A percentile compares a stretch with the other conserved stretches of the same genome.
Conservation (phyloP, 2,113 vertebrate species). For the Paracanthobrama guichenoti region DNA sequence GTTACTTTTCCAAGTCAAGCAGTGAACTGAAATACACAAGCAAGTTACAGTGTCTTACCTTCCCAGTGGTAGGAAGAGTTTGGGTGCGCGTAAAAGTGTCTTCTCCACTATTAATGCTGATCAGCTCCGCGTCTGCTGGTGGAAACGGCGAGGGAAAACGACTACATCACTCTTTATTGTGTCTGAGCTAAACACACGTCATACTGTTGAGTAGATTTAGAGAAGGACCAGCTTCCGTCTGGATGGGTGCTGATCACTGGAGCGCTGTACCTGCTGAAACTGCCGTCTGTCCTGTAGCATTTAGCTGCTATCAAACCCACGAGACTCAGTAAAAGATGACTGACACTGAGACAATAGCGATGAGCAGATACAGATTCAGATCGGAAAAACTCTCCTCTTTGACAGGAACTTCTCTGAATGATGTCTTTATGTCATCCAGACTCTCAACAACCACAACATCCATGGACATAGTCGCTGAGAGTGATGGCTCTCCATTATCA, state of each 20-base stretch:
- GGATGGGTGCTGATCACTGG: slow-evolving; percentile 58
- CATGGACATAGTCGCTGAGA: slow-evolving; percentile 74
- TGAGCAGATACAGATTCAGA: slow-evolving; percentile 75
- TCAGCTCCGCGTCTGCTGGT: slow-evolving; percentile 43
- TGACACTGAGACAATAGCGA: slow-evolving; percentile 73
- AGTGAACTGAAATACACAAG: background rate
- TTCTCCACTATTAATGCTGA: slow-evolving; percentile 48
- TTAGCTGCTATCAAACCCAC: slow-evolving; percentile 58
- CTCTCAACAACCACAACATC: slow-evolving; percentile 70
- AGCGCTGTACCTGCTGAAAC: slow-evolving; percentile 48
- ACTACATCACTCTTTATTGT: slow-evolving; percentile 52
- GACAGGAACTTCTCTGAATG: slow-evolving; percentile 70
- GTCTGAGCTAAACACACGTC: slow-evolving; percentile 68
- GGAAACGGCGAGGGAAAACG: slow-evolving; percentile 41
- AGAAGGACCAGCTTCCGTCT: slow-evolving; percentile 68
- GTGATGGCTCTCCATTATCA: slow-evolving; percentile 75
- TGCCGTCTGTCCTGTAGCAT: slow-evolving; percentile 53
- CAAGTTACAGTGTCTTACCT: slow-evolving; percentile 1
- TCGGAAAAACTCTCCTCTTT: slow-evolving; percentile 61
- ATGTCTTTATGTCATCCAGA: slow-evolving; percentile 64
- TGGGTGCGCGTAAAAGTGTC: slow-evolving; percentile 59
- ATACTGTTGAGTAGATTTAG: slow-evolving; percentile 68
- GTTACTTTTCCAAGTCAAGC: too few relatives aligned
- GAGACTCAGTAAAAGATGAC: slow-evolving; percentile 69
- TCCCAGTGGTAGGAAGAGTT: slow-evolving; percentile 44